Percentiles rank a stretch among this genome's conserved stretches.
These are phyloP conservation scores for Antechinus stuartii DNA, from an alignment of 2,113 vertebrate species.

Conservation along the genomic window DNA sequence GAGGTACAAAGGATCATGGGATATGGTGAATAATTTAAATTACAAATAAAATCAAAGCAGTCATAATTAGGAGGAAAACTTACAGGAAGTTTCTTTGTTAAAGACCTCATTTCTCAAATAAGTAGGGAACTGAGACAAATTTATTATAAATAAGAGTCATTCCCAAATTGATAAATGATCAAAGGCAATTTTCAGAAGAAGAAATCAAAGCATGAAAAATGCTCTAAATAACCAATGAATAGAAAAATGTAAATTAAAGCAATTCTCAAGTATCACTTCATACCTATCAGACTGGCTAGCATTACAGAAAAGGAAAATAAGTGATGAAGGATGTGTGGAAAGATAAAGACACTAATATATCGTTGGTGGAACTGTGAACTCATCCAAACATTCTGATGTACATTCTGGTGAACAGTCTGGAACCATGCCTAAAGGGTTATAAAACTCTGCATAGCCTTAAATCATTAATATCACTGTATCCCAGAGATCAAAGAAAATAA, in stretches of 20 bases:
- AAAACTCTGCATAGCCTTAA: background rate
- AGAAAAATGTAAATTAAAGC: background rate
- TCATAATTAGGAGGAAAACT: background rate
- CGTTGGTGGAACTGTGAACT: background rate
- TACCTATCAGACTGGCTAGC: background rate
- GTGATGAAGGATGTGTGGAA: no score
- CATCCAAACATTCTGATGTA: background rate
- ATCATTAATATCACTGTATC: background rate
- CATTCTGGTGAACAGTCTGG: background rate
- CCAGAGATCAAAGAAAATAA: background rate
- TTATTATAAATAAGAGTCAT: background rate
- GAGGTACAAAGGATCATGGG: background rate
- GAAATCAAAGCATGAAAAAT: background rate
- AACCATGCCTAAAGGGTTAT: background rate
- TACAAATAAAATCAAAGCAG: background rate
- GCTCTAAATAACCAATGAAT: background rate
- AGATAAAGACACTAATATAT: background rate
- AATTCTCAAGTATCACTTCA: background rate
- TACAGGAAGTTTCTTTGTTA: background rate
- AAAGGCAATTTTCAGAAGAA: background rate
- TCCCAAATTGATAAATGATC: background rate
- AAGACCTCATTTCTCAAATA: background rate
- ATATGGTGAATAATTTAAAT: background rate
- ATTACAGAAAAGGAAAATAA: background rate
- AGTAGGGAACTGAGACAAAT: background rate